Conservation (phyloP, 2,797 vertebrate species). For the Danio tinwini region DNA sequence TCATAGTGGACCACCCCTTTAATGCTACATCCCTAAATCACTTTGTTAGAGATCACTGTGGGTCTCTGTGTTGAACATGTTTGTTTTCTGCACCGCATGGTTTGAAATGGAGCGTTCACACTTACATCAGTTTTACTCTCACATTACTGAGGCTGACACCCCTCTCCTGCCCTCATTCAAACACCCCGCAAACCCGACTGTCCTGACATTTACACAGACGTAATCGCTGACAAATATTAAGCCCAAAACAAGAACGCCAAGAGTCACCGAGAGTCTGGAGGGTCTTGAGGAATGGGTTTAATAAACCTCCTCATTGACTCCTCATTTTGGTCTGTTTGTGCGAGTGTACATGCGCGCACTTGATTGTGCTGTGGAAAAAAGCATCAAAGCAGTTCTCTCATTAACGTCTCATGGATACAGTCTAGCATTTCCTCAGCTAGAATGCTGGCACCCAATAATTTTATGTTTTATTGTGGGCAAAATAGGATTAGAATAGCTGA, state of each 20-base stretch:
- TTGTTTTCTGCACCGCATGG: neutral
- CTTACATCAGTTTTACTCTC: constrained; percentile 2
- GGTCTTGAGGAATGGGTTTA: constrained; percentile 11
- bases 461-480: constrained; percentile 33
- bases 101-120: constrained; percentile 5
- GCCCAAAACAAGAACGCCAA: constrained; percentile 13
- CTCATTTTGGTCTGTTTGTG: constrained; percentile 21
- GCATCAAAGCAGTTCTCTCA: constrained; percentile 29
- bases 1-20: too few species aligned
- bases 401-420: constrained; percentile 22
- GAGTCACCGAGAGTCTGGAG: neutral
- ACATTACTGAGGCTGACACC: constrained; percentile 14
- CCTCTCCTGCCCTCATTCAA: neutral
- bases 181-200: neutral
- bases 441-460: constrained; percentile 36
- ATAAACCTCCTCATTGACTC: constrained; percentile 19
- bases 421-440: constrained; percentile 13
- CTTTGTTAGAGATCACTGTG: neutral
- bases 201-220: constrained; percentile 15
- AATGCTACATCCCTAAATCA: neutral
- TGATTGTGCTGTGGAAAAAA: neutral
- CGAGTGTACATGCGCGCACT: neutral
- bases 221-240: constrained; percentile 1
- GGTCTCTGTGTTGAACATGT: neutral
- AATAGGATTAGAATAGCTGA: constrained; percentile 44